Evolutionary conservation across 1,140 invertebrate genomes (phyloP).

Genomic region (Drosophila melanogaster): Release_6_plus_ISO1_MT NT_033777.3:4878501-4879000

Average conservation of each 20-base stretch:
- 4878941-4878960: slow-evolving; percentile 64
- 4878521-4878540: slow-evolving; percentile 18
- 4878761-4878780: slow-evolving; percentile 31
- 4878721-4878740: slow-evolving; percentile 33
- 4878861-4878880: slow-evolving; percentile 79
- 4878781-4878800: slow-evolving; percentile 26
- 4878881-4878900: slow-evolving; percentile 76
- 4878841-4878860: slow-evolving; percentile 44
- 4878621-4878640: slow-evolving; percentile 54
- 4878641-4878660: slow-evolving; percentile 75
- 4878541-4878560: slow-evolving; percentile 51
- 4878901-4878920: slow-evolving; percentile 83
- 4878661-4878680: slow-evolving; percentile 51
- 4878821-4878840: slow-evolving; percentile 1
- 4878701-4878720: slow-evolving; percentile 60
- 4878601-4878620: slow-evolving; percentile 62
- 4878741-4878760: slow-evolving; percentile 34
- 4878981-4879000: not conserved
- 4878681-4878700: slow-evolving; percentile 62
- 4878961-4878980: slow-evolving; percentile 23
- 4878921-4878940: slow-evolving; percentile 61
- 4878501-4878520: slow-evolving; percentile 34
- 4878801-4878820: not conserved
- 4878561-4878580: slow-evolving; percentile 20
- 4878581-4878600: slow-evolving; percentile 64